A percentile compares a stretch with the other conserved stretches of the same genome.
Conservation (phyloP, 1,140 invertebrate genomes). For the Lordiphosa clarofinis region DNA sequence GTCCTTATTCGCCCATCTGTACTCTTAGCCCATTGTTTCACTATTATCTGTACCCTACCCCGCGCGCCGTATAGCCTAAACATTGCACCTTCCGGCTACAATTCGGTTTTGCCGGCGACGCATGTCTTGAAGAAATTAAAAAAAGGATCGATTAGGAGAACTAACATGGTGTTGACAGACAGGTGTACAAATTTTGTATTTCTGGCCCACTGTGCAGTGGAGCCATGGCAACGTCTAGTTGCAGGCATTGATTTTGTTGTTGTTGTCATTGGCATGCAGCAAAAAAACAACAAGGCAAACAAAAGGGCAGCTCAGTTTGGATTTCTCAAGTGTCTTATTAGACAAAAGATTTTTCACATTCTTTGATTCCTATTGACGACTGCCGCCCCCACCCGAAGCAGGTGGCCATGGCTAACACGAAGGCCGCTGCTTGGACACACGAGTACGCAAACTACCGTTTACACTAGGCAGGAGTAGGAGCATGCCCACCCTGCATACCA, state of each 20-base stretch:
- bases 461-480: slow-evolving; percentile 14
- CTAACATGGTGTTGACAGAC: too few species aligned
- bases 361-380: slow-evolving; percentile 14
- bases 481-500: slow-evolving; percentile 45
- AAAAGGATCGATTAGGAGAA: too few species aligned
- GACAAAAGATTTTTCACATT: slow-evolving; percentile 40
- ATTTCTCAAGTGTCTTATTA: slow-evolving; percentile 51
- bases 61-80: too few species aligned
- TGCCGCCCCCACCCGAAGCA: slow-evolving; percentile 3
- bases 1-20: too few species aligned
- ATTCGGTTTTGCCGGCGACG: too few species aligned
- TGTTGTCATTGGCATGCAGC: slow-evolving; percentile 57
- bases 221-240: slow-evolving; percentile 57
- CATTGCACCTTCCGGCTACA: too few species aligned
- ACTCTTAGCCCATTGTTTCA: too few species aligned
- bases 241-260: slow-evolving; percentile 68
- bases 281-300: slow-evolving; percentile 18
- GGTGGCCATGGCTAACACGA: slow-evolving; percentile 43
- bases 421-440: slow-evolving; percentile 37
- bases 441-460: slow-evolving; percentile 17
- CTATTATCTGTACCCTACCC: too few species aligned
- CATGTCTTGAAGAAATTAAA: too few species aligned
- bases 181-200: neutral
- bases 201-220: neutral
- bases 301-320: slow-evolving; percentile 40